A percentile compares a stretch with the other conserved stretches of the same genome.
Evolutionary conservation across 2,113 vertebrate species (phyloP).

Genomic region (Ploceus nigricollis): DNA sequence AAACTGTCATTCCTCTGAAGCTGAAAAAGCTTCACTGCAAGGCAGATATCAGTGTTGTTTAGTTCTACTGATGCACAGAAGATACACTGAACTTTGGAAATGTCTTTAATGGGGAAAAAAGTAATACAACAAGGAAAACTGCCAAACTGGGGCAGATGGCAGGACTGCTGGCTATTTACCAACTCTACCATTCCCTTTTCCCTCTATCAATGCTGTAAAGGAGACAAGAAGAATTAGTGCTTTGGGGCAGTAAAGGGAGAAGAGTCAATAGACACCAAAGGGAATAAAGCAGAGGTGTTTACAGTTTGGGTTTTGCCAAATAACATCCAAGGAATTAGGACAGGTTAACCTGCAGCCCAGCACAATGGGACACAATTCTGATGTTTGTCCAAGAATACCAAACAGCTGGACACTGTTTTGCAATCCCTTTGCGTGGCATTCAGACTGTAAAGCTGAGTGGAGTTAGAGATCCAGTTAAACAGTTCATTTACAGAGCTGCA

Average conservation of each 20-base stretch:
- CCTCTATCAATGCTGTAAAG: neutral
- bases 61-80: neutral
- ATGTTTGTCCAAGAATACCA: neutral
- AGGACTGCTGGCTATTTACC: neutral
- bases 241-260: neutral
- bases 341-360: neutral
- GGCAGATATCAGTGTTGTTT: neutral
- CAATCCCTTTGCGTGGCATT: neutral
- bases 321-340: neutral
- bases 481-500: neutral
- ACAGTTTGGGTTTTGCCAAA: neutral
- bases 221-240: neutral
- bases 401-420: neutral
- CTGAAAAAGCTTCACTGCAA: neutral
- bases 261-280: neutral
- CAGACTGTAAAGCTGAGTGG: neutral
- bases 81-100: neutral
- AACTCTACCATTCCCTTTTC: neutral
- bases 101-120: neutral
- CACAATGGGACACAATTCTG: rapidly evolving
- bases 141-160: neutral
- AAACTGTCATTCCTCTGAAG: neutral
- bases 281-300: neutral
- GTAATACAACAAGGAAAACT: neutral
- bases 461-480: neutral